Base-by-base conservation (phyloP, 2,113 vertebrate genomes). In the Sula dactylatra region DNA sequence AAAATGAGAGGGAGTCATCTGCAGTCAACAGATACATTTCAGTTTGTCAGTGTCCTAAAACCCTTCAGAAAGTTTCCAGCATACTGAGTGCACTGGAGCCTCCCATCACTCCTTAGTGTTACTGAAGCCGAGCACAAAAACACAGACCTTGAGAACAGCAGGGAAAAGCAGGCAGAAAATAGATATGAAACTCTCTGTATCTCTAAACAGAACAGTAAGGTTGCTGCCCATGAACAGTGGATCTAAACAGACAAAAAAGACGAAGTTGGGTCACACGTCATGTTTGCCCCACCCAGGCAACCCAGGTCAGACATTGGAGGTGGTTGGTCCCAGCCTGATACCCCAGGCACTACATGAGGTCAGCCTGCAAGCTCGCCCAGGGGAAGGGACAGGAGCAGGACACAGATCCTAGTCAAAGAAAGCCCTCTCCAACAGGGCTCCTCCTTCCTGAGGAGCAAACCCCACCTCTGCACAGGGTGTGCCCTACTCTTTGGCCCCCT, bases 221-320 rank as follows among this genome's bases (percentile, higher is more conserved):
- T 36, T 90, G 18, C 15, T 78, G 19, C 10, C 22, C 27, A 22
- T 44, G 29, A 67, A 79, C 67, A 79, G 0, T 8, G 34, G 10
- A 6, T 29, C 29, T 7, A 67, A 71, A 84, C 6, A 70, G 84
- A 73, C 26, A n/a, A 78, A 61, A 88, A 40, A 16, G 7, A 50
- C 4, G 9, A 82, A 24, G 7, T 32, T 79, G 47, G 40, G 12
- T 27, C 52, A n/a, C 29, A 77, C 31, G 34, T 25, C 11, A 2
- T 13, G 21, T 7, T 56, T 70, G 8, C 4, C n/a, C 5, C 11
- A 47, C 26, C 3, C 24, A 71, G 21, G 49, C 3, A 1, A 56
- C 8, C 16, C n/a, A 38, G 24, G 12, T 67, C 11, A 85, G 70
- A 29, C 1, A 0, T 0, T 2, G 8, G 38, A 85, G 9, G 7